A percentile compares a stretch with the other conserved stretches of the same genome.
Conservation (phyloP, 2,113 vertebrate species). For the Rhinolophus ferrumequinum region DNA sequence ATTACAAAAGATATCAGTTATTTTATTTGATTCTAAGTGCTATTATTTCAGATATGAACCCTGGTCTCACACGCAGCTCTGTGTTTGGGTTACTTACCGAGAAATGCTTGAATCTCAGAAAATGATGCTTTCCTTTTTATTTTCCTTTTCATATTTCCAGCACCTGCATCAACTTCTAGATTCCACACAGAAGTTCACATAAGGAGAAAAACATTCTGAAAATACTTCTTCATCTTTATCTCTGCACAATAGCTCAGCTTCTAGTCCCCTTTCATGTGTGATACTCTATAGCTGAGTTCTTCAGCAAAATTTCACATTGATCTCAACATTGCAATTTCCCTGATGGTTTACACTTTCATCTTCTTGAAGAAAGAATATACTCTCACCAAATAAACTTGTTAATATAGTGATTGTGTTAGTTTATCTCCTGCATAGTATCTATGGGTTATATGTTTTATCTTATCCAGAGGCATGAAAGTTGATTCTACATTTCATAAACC, state of each 20-base stretch:
- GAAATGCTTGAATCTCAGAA: background rate
- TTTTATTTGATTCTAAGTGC: background rate
- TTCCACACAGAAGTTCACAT: background rate
- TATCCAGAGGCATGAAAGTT: background rate
- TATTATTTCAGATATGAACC: background rate
- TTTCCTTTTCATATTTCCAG: background rate
- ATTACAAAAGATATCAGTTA: background rate
- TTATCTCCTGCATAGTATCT: background rate
- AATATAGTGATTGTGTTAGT: background rate
- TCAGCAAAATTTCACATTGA: slow-evolving; percentile 13
- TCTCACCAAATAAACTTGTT: background rate
- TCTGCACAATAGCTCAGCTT: background rate
- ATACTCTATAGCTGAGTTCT: background rate
- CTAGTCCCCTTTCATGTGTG: background rate
- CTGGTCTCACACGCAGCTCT: background rate
- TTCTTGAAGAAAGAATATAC: slow-evolving; percentile 13
- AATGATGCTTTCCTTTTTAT: background rate
- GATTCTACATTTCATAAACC: background rate
- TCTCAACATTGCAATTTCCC: slow-evolving; percentile 10
- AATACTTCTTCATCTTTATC: background rate
- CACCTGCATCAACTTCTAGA: background rate
- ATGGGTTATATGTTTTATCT: background rate
- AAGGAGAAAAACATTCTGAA: slow-evolving; percentile 15
- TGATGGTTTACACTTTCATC: background rate
- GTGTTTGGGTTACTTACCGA: background rate